A percentile compares a stretch with the other conserved stretches of the same genome.
Conservation (phyloP, 2,797 vertebrate genomes). For the Halcyon leucocephala region DNA sequence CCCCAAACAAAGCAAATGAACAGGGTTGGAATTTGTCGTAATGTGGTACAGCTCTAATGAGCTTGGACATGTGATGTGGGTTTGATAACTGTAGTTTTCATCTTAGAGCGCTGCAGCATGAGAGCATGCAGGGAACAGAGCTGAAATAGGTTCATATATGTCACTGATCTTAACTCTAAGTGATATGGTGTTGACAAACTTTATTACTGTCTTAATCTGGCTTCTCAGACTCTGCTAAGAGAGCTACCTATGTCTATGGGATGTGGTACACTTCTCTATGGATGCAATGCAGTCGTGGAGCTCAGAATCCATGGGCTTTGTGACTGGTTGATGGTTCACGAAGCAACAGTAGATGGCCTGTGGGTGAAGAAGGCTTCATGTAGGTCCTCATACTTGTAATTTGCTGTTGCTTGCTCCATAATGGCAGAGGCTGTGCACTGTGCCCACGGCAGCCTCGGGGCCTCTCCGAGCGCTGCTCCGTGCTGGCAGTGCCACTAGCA, state of each 20-base stretch:
- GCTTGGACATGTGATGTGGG: fast-evolving
- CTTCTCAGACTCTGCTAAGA: background rate
- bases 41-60: background rate
- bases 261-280: fast-evolving
- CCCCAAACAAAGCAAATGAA: background rate
- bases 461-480: background rate
- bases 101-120: background rate
- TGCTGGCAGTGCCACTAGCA: background rate
- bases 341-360: background rate
- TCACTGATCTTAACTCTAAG: background rate
- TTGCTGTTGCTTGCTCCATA: background rate
- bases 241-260: fast-evolving
- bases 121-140: background rate
- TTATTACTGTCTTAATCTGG: background rate
- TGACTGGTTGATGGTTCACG: background rate
- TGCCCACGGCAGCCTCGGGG: background rate
- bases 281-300: fast-evolving
- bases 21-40: background rate
- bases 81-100: background rate
- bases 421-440: fast-evolving
- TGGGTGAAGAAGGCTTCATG: background rate
- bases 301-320: background rate
- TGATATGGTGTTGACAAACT: background rate
- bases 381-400: background rate
- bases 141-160: background rate